These are phyloP conservation scores for Xiphorhynchus erythropygius DNA, from an alignment of 2,797 vertebrate species.

Conservation along the genomic window DNA sequence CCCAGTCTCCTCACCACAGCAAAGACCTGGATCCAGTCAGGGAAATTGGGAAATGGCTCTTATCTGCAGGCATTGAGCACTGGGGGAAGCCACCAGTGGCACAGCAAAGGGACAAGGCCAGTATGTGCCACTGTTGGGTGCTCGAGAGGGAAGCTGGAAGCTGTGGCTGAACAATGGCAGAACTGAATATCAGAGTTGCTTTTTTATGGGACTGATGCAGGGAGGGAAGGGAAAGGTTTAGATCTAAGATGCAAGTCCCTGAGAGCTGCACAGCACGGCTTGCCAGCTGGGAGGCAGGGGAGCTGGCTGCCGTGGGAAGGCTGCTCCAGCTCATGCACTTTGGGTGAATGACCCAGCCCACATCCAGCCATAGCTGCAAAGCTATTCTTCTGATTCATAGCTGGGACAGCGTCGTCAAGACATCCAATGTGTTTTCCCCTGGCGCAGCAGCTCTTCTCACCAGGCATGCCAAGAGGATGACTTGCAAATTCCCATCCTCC, in stretches of 20 bases:
- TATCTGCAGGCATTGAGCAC: rapidly evolving
- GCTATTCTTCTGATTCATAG: constrained; percentile 17
- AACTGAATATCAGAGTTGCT: not conserved
- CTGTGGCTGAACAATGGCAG: not conserved
- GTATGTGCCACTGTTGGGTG: rapidly evolving
- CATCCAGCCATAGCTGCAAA: not conserved
- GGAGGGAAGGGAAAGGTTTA: not conserved
- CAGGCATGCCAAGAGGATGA: constrained; percentile 9
- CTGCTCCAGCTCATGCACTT: not conserved
- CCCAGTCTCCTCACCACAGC: not conserved
- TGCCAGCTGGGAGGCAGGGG: not conserved
- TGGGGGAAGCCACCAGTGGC: not conserved
- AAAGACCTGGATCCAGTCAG: not conserved
- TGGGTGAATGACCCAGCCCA: constrained; percentile 8
- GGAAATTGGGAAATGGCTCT: not conserved
- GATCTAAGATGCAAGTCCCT: not conserved
- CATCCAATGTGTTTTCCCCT: not conserved
- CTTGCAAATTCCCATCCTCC: constrained; percentile 23
- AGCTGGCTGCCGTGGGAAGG: not conserved
- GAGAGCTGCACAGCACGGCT: rapidly evolving
- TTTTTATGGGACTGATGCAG: not conserved
- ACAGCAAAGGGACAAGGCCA: not conserved
- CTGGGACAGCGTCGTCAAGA: not conserved
- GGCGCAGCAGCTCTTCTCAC: not conserved
- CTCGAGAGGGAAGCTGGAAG: not conserved